Base-by-base conservation (phyloP, 2,888 invertebrate species). In the Frankliniella intonsa region DNA sequence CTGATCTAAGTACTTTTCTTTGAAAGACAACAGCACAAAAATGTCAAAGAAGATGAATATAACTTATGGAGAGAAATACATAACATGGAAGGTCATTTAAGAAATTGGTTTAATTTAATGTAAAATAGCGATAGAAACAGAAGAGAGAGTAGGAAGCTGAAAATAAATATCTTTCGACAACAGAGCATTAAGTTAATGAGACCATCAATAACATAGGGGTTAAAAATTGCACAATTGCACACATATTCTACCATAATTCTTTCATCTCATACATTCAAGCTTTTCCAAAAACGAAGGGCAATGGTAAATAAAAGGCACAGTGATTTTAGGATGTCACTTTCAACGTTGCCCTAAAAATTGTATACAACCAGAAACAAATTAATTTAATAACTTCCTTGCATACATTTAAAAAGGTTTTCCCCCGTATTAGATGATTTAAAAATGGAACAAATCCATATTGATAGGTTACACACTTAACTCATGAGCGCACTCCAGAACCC, bases 311-410 rank as follows among this genome's bases (percentile, higher is more conserved):
- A 22, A 69, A 69, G 69, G 69, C 69, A 76, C 69, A 76, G 69
- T 76, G 69, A 76, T 25, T 76, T 76, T 12, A 76, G 25, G 69
- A 76, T 76, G 19, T 62, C 69, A 22, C 11, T 22, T 76, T 25
- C 69, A 25, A 22, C 69, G 25, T 76, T 76, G 69, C 69, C 69
- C 69, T 76, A 25, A 76, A 76, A 76, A 76, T 25, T 76, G 69
- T 22, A 25, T 76, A 76, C 1, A 76, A 76, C 25, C 69, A 38
- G 3, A 38, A 38, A 38, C 2, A 38, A 38, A 38, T 62, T 62
- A 62, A n/a, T 62, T 62, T 0, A 62, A 62, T 62, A 17, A 38
- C 38, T 38, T 38, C 38, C 14, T 55, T 55, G 55, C 5, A 69
- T 22, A 69, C 22, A 22, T 69, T 22, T 69, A 76, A 76, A 76